These are phyloP conservation scores for Echinops telfairi DNA, from an alignment of 2,113 vertebrate species.

Conservation along the genomic window DNA sequence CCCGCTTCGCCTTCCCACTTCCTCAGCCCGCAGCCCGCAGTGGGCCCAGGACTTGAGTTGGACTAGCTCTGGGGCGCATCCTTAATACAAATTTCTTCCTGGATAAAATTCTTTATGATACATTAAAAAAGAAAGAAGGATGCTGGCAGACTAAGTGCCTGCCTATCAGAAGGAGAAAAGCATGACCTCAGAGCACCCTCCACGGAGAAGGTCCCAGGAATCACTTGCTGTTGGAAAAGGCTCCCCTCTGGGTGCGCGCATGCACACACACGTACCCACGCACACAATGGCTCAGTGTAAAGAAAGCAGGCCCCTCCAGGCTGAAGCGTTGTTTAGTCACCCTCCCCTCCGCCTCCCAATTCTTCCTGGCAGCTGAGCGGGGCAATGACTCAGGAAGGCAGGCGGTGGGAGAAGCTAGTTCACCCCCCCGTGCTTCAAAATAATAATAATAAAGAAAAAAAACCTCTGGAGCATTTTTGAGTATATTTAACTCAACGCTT, in stretches of 20 bases:
- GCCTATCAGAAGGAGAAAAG: not conserved
- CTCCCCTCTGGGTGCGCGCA: not conserved
- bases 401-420: not conserved
- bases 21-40: no score
- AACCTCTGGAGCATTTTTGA: constrained; percentile 26
- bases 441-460: no score
- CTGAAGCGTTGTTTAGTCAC: constrained; percentile 33
- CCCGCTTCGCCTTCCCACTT: no score
- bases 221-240: not conserved
- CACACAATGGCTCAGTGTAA: not conserved
- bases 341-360: constrained; percentile 37
- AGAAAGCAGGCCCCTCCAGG: constrained; percentile 18
- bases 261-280: not conserved
- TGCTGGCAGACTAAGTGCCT: not conserved
- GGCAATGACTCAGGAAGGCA: constrained; percentile 69
- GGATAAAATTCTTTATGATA: no score
- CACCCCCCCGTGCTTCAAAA: not conserved
- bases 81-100: no score
- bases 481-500: constrained; percentile 51
- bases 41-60: no score
- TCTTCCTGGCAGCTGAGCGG: constrained; percentile 44
- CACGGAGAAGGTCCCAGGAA: not conserved
- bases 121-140: not conserved
- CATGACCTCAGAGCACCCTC: not conserved
- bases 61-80: no score